A percentile compares a stretch with the other conserved stretches of the same genome.
Conservation (phyloP, 2,113 vertebrate genomes). For the Brienomyrus longianalis region DNA sequence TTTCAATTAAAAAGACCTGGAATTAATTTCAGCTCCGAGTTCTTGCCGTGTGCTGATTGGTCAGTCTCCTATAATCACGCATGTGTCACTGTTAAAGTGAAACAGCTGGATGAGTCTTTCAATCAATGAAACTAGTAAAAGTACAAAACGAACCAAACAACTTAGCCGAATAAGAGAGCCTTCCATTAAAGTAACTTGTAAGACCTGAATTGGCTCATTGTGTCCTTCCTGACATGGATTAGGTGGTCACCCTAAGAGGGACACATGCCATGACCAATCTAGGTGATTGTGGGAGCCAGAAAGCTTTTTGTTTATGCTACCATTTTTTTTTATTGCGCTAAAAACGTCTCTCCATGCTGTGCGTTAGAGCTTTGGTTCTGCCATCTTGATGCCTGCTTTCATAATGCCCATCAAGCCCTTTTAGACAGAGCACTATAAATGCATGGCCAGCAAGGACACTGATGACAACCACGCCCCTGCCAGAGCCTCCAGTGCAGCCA, state of each 20-base stretch:
- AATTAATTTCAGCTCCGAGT: too few species aligned
- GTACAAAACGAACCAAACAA: too few species aligned
- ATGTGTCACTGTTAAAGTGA: too few species aligned
- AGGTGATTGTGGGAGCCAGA: neutral
- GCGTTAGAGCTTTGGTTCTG: neutral
- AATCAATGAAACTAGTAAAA: too few species aligned
- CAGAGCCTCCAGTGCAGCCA: neutral
- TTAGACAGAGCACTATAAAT: neutral
- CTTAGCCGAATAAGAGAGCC: too few species aligned
- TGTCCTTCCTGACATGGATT: too few species aligned
- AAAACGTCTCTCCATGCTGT: neutral
- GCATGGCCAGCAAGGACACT: neutral
- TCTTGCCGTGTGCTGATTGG: too few species aligned
- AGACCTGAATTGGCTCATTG: too few species aligned
- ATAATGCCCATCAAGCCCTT: neutral
- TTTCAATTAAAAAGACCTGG: too few species aligned
- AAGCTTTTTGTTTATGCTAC: neutral
- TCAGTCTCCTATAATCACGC: too few species aligned
- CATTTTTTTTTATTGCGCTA: neutral
- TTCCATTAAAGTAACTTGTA: too few species aligned
- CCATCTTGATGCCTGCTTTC: neutral
- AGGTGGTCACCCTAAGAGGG: neutral
- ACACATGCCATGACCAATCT: neutral
- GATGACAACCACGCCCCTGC: neutral
- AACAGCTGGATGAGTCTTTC: too few species aligned